phyloP scores from a whole-genome alignment of 2,888 invertebrate genomes.

The Drosophila stalkeri region DNA sequence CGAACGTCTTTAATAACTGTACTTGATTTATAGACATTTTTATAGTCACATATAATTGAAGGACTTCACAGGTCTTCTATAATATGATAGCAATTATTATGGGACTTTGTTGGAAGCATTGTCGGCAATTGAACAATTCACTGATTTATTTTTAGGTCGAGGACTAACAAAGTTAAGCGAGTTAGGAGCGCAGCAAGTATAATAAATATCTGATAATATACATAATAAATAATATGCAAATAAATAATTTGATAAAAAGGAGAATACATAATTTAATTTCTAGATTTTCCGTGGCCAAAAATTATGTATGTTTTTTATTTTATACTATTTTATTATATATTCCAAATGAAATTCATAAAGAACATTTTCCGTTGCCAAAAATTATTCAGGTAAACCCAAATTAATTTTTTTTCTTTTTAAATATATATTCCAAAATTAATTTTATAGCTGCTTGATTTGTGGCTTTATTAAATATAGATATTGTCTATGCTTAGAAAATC shows the following conservation, averaged over 20 bases:
- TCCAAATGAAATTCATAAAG: no score
- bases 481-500: background rate
- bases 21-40: background rate
- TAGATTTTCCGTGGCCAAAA: no score
- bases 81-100: background rate
- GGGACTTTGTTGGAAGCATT: background rate
- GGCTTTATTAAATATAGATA: background rate
- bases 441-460: background rate
- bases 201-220: no score
- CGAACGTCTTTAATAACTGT: slow-evolving; percentile 2
- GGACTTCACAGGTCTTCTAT: background rate
- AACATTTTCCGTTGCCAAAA: no score
- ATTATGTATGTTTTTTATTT: no score
- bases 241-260: no score
- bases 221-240: no score
- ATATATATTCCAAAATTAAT: background rate
- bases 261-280: no score
- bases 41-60: slow-evolving; percentile 5
- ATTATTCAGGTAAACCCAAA: no score
- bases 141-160: background rate
- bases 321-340: no score
- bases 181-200: background rate
- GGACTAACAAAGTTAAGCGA: background rate
- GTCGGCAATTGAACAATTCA: background rate
- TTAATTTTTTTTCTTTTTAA: no score